phyloP scores from a whole-genome alignment of 1,140 invertebrate species.

The Zelostemma sp. region DNA sequence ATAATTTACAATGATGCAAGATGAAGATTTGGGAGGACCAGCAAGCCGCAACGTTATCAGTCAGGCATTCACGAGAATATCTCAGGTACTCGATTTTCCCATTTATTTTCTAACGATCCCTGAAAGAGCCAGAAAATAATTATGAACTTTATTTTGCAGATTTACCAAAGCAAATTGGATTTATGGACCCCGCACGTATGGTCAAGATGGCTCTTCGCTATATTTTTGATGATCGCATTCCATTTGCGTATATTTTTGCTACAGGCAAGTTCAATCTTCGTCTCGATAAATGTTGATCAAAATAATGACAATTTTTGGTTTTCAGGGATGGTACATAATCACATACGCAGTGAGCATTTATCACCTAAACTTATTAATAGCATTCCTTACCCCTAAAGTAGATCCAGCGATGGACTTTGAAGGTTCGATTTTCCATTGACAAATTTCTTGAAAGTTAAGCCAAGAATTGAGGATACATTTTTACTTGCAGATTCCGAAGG shows the following conservation, averaged over 20 bases:
- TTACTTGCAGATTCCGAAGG: constrained; percentile 80
- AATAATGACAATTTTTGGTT: too few relatives aligned
- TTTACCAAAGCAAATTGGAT: constrained; percentile 67
- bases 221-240: constrained; percentile 60
- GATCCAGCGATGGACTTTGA: constrained; percentile 96
- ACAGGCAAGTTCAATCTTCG: constrained; percentile 47
- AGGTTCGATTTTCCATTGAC: constrained; percentile 71
- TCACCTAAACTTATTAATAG: constrained; percentile 98
- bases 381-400: constrained; percentile 99
- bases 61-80: constrained; percentile 61
- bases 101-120: constrained; percentile 7
- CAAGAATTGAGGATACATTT: not conserved
- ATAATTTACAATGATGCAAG: constrained; percentile 67
- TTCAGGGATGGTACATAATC: constrained; percentile 99
- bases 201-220: constrained; percentile 60
- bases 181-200: constrained; percentile 65
- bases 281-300: too few relatives aligned
- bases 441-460: not conserved
- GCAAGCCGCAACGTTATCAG: constrained; percentile 58
- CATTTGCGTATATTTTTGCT: constrained; percentile 62
- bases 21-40: constrained; percentile 67
- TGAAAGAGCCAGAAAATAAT: too few relatives aligned
- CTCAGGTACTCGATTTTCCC: constrained; percentile 57
- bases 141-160: constrained; percentile 34
- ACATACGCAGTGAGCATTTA: constrained; percentile 99